These are phyloP conservation scores for Sakesphorus luctuosus DNA, from an alignment of 2,113 vertebrate genomes.

Conservation along the genomic window DNA sequence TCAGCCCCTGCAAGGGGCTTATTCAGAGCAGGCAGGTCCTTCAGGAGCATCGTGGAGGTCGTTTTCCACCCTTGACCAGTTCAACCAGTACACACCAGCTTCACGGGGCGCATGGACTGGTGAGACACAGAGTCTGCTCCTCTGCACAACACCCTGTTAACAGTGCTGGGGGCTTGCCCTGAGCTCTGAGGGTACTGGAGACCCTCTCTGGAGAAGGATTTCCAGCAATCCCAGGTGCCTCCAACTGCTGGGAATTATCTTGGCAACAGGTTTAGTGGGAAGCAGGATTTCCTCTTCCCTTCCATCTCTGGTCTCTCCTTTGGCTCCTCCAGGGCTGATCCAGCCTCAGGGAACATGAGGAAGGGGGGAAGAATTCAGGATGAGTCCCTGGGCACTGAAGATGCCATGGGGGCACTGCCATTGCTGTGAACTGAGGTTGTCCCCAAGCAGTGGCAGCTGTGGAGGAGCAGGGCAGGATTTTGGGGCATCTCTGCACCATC, in stretches of 20 bases:
- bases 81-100: not conserved
- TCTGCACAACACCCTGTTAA: accelerated
- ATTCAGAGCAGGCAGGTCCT: accelerated
- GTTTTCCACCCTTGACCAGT: not conserved
- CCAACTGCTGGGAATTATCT: not conserved
- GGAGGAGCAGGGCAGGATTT: too few species aligned
- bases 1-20: not conserved
- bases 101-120: accelerated
- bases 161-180: not conserved
- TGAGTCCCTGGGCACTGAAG: not conserved
- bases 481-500: not conserved
- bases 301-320: not conserved
- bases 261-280: not conserved
- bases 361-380: not conserved
- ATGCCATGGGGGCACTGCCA: accelerated
- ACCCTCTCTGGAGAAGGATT: not conserved
- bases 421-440: accelerated
- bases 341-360: not conserved
- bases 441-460: accelerated
- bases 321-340: not conserved
- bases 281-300: not conserved
- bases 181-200: not conserved
- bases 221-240: not conserved
- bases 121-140: accelerated
- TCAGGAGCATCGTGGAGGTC: accelerated